Percentiles rank a stretch among this genome's conserved stretches.
phyloP scores from a whole-genome alignment of 2,113 vertebrate species.

The Zapus hudsonius region DNA sequence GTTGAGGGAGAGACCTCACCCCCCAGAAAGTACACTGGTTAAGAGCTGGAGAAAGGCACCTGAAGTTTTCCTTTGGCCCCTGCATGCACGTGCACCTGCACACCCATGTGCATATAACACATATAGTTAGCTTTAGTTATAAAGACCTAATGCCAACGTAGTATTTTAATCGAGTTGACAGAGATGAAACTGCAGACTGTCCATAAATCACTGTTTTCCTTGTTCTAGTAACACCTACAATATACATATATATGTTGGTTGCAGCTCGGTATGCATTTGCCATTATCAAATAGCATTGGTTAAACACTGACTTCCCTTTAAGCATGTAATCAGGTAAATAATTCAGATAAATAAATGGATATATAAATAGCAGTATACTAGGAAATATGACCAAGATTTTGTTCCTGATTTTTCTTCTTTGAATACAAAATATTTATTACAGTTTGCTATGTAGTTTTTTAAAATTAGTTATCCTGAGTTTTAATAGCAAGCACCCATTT shows the following conservation, averaged over 20 bases:
- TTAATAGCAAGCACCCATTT: conserved; percentile 13
- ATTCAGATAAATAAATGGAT: conserved; percentile 15
- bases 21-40: too few relatives aligned
- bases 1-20: too few relatives aligned
- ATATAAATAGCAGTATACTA: not conserved
- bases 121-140: not conserved
- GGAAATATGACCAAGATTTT: not conserved
- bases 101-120: too few relatives aligned
- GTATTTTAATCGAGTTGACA: conserved; percentile 25
- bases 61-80: too few relatives aligned
- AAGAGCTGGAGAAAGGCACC: too few relatives aligned
- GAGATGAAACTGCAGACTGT: not conserved
- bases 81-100: too few relatives aligned
- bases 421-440: conserved; percentile 35
- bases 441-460: conserved; percentile 30
- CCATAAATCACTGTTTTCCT: not conserved
- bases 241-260: not conserved
- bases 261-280: not conserved
- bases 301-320: not conserved
- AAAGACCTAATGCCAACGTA: not conserved
- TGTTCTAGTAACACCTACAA: not conserved
- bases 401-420: conserved; percentile 47
- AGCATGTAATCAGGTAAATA: not conserved
- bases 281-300: not conserved
- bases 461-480: not conserved